Conservation (phyloP, 2,888 invertebrate genomes). For the Spisula solida region DNA sequence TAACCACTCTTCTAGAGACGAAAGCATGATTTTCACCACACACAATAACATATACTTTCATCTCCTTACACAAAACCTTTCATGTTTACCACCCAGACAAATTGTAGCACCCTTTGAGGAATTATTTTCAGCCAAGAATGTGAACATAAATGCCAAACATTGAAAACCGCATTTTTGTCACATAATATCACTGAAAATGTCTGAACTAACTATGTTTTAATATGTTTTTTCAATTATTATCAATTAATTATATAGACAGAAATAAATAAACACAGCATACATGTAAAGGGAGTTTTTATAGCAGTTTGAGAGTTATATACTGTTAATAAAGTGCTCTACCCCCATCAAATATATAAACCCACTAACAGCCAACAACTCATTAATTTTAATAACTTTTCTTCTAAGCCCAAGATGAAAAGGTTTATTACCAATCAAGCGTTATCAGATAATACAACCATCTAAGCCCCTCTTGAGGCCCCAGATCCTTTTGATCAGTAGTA, state of each 20-base stretch:
- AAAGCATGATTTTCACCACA: neutral
- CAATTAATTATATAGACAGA: too few species aligned
- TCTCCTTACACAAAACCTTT: neutral
- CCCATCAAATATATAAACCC: neutral
- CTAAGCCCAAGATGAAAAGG: conserved; percentile 32
- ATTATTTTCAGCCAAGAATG: neutral
- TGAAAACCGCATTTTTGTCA: neutral
- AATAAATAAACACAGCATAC: too few species aligned
- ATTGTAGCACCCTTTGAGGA: neutral
- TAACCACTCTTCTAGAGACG: too few species aligned
- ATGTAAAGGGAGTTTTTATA: too few species aligned
- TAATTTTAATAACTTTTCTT: conserved; percentile 26
- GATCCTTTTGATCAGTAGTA: conserved; percentile 40
- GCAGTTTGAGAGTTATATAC: too few species aligned
- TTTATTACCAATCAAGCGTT: conserved; percentile 32
- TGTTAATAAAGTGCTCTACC: too few species aligned
- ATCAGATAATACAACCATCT: conserved; percentile 30
- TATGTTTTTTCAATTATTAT: too few species aligned
- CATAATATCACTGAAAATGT: too few species aligned
- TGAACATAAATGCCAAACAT: neutral
- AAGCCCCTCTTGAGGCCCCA: conserved; percentile 19
- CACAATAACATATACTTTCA: neutral
- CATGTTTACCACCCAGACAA: neutral
- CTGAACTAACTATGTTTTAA: too few species aligned
- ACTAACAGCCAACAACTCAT: neutral